Conservation (phyloP, 1,140 invertebrate species). For the Chrysoperla carnea region DNA sequence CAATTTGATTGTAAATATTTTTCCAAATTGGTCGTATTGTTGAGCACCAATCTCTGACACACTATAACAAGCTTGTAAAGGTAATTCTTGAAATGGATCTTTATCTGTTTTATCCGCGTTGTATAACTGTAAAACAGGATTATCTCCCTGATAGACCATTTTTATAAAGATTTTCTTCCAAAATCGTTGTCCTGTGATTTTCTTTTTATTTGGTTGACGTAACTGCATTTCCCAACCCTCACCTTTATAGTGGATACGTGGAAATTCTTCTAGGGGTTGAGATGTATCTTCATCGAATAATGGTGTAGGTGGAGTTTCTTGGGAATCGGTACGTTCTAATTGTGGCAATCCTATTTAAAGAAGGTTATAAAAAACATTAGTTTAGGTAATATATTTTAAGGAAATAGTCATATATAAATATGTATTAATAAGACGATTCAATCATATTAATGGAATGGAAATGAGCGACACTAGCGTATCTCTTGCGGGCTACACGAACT, state of each 20-base stretch:
- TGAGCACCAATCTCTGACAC: constrained; percentile 86
- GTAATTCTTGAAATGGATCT: constrained; percentile 85
- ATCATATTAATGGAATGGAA: no score
- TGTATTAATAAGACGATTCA: no score
- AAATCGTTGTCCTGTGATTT: constrained; percentile 89
- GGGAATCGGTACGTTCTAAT: constrained; percentile 36
- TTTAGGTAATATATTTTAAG: no score
- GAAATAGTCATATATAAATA: no score
- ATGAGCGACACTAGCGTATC: no score
- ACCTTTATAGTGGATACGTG: constrained; percentile 54
- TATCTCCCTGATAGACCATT: constrained; percentile 60
- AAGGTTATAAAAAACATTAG: constrained; percentile 4
- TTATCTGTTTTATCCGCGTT: constrained; percentile 64
- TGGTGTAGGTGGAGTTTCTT: constrained; percentile 75
- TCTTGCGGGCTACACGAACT: no score
- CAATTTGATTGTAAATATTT: constrained; percentile 97
- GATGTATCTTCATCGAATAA: constrained; percentile 90
- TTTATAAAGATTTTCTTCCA: constrained; percentile 96
- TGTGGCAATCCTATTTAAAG: constrained; percentile 1
- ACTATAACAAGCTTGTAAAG: constrained; percentile 82
- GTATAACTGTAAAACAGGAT: constrained; percentile 68
- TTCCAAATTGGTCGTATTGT: constrained; percentile 95
- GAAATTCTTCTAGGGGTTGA: constrained; percentile 84
- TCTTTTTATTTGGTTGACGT: constrained; percentile 93
- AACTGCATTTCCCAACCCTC: constrained; percentile 97